These are phyloP conservation scores for Arvicanthis niloticus DNA, from an alignment of 2,113 vertebrate species.

Conservation along the genomic window DNA sequence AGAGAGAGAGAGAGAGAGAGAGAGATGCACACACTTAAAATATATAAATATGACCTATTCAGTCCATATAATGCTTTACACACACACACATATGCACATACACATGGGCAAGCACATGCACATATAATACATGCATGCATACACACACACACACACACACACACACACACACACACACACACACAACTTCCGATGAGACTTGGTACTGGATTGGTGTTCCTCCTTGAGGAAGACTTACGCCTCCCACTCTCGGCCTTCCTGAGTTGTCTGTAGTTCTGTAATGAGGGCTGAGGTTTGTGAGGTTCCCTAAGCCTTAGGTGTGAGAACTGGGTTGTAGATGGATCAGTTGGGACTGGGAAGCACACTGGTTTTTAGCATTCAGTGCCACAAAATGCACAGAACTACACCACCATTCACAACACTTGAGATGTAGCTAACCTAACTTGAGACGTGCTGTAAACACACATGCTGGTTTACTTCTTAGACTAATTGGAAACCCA, in stretches of 20 bases:
- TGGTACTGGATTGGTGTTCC: not conserved
- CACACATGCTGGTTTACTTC: too few relatives aligned
- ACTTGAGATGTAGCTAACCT: not conserved
- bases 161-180: not conserved
- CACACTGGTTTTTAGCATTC: not conserved
- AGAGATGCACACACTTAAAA: not conserved
- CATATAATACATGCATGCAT: not conserved
- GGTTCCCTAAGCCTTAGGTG: not conserved
- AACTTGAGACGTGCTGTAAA: not conserved
- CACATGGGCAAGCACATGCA: too few relatives aligned
- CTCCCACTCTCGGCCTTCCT: not conserved
- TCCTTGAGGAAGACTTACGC: not conserved
- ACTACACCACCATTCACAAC: not conserved
- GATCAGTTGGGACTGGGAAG: not conserved
- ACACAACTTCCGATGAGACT: not conserved
- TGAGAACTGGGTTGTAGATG: not conserved
- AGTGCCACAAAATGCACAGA: not conserved
- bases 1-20: too few relatives aligned
- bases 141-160: too few relatives aligned
- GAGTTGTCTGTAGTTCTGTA: not conserved
- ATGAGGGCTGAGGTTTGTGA: not conserved
- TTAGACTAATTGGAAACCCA: not conserved
- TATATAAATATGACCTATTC: not conserved
- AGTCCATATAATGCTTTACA: not conserved
- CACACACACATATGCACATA: not conserved